Conservation (phyloP, 2,113 vertebrate species). For the Orientallactaga bullata region DNA sequence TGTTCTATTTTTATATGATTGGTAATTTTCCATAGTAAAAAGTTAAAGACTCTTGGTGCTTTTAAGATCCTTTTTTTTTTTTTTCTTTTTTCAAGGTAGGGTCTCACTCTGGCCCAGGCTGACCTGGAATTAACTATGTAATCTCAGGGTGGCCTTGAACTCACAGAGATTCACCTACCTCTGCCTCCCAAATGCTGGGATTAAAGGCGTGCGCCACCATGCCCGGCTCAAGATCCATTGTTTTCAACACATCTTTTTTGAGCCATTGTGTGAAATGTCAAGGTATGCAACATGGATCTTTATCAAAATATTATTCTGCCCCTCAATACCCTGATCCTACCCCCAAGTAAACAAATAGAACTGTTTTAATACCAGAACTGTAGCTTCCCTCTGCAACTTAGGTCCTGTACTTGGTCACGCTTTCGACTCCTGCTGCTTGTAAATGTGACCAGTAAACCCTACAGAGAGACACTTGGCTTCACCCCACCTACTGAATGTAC, state of each 20-base stretch:
- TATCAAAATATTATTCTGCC: too few species aligned
- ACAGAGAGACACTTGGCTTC: not conserved
- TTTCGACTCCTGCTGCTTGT: not conserved
- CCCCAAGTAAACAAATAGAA: not conserved
- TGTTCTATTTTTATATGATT: conserved; percentile 22
- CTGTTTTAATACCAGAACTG: not conserved
- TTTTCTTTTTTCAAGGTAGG: too few species aligned
- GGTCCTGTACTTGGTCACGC: not conserved
- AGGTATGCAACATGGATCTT: too few species aligned
- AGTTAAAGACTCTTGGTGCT: conserved; percentile 9
- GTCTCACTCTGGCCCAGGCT: too few species aligned
- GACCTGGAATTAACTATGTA: too few species aligned
- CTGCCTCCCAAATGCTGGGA: too few species aligned
- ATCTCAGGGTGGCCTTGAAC: too few species aligned
- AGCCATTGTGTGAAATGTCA: too few species aligned
- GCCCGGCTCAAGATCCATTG: too few species aligned
- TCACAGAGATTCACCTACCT: too few species aligned
- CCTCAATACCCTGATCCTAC: not conserved
- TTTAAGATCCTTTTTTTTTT: conserved; percentile 3
- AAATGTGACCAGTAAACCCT: not conserved
- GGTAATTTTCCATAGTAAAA: conserved; percentile 11
- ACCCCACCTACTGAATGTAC: not conserved
- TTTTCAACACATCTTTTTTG: too few species aligned
- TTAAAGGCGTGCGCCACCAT: too few species aligned
- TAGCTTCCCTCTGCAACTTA: not conserved